Evolutionary conservation across 2,888 invertebrate genomes (phyloP), one percentile per base, ranked within the genome.

Genomic region (Lycophotia porphyrea): DNA sequence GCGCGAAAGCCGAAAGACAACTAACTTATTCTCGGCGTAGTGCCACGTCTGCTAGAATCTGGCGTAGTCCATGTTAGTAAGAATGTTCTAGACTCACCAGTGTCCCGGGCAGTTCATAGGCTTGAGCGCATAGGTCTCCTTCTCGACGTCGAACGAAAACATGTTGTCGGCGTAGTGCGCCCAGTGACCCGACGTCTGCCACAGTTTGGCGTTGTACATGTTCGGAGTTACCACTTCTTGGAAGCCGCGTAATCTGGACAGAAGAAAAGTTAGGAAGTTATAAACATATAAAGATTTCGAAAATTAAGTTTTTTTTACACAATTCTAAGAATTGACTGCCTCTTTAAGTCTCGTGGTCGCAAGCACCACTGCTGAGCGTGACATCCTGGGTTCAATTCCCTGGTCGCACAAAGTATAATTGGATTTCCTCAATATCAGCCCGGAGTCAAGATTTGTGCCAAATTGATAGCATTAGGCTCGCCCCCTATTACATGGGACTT

Each of bases 71-170:
- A 99, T 98, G 93, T 99, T 99, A 24, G 24, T 24, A 49, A 49
- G 8, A 18, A 61, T 31, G 21, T 55, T 36, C 21, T 49, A 13
- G 24, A 65, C 97, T 96, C 91, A 98, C 98, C 99, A 99, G 94
- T 99, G 99, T 0, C 99, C 99, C 0, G 99, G 99, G 91, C 99
- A 99, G 94, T 99, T 99, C 99, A 99, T 99, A 0, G 99, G 99
- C 92, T 99, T 99, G 81, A 99, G 95, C 0, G 99, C 99, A 94
- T 98, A 99, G 13, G 97, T 98, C 92, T 99, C 99, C 93, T 99
- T 99, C 94, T 99, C 99, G 0, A 98, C 97, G 86, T 99, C 99
- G 93, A 99, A 99, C 0, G 98, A 97, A 95, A 99, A 99, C 99
- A 99, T 99, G 91, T 99, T 99, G 34, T 99, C 99, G 0, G 99